These are phyloP conservation scores for Ifrita kowaldi DNA, from an alignment of 2,113 vertebrate species.

Conservation along the genomic window DNA sequence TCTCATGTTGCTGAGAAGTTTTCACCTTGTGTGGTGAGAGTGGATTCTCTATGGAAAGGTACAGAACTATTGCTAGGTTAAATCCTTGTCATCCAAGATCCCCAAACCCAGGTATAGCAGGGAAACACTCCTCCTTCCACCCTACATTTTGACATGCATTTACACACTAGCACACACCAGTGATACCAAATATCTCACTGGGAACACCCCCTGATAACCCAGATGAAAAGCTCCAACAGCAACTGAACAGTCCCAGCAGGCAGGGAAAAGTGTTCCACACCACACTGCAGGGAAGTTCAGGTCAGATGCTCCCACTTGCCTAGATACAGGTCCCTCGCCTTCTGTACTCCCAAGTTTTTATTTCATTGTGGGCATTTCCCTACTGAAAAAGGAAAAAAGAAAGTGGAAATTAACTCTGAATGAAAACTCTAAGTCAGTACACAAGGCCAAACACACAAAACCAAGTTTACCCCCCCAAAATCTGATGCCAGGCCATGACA, in stretches of 20 bases:
- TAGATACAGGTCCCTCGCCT: not conserved
- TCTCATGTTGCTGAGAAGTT: not conserved
- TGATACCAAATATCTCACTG: not conserved
- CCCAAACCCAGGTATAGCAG: not conserved
- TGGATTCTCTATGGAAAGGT: not conserved
- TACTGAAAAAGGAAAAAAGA: not conserved
- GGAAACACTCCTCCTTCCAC: not conserved
- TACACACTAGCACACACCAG: not conserved
- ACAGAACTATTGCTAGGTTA: not conserved
- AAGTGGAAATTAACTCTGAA: not conserved
- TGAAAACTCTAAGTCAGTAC: not conserved
- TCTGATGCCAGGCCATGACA: not conserved
- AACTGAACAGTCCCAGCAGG: not conserved
- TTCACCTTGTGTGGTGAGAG: not conserved
- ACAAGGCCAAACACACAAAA: not conserved
- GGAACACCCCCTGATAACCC: not conserved
- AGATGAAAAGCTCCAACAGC: not conserved
- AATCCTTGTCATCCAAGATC: not conserved
- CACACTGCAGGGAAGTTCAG: not conserved
- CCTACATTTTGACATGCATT: not conserved
- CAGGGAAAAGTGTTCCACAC: not conserved
- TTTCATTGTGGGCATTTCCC: not conserved
- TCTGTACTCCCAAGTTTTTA: not conserved
- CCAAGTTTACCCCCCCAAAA: not conserved
- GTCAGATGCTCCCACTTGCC: not conserved